Percentiles rank a stretch among this genome's conserved stretches.
Conservation (phyloP, 1,140 invertebrate species). For the Penaeus vannamei region DNA sequence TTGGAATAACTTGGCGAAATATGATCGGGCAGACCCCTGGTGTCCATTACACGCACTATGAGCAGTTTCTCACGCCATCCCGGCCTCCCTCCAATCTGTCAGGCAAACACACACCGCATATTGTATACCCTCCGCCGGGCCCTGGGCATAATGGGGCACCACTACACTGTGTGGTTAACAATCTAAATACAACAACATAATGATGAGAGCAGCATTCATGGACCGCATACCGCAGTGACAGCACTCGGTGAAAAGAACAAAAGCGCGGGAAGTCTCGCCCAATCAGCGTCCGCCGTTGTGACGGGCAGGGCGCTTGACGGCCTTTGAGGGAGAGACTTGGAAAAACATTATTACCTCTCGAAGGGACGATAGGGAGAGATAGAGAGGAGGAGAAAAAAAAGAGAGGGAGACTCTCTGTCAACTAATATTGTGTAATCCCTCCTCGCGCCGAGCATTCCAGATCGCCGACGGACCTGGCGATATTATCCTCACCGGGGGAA, state of each 20-base stretch:
- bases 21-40: constrained; percentile 29
- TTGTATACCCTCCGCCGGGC: constrained; percentile 19
- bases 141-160: constrained; percentile 32
- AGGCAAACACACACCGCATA: constrained; percentile 8
- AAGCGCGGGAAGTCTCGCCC: constrained; percentile 27
- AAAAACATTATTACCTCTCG: constrained; percentile 2
- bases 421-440: too few species aligned
- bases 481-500: too few species aligned
- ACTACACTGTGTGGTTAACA: constrained; percentile 48
- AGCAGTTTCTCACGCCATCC: constrained; percentile 42
- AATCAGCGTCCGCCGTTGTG: constrained; percentile 26
- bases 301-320: constrained; percentile 6
- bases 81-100: constrained; percentile 35
- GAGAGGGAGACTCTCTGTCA: too few species aligned
- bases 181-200: constrained; percentile 56
- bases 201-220: constrained; percentile 58
- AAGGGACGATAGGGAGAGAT: neutral
- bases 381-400: neutral
- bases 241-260: constrained; percentile 50
- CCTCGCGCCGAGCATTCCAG: too few species aligned
- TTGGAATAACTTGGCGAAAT: neutral
- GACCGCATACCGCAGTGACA: constrained; percentile 44
- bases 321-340: neutral
- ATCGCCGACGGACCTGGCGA: too few species aligned
- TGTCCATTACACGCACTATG: constrained; percentile 23